Conservation (phyloP, 2,113 vertebrate genomes). For the Lagenorhynchus albirostris region DNA sequence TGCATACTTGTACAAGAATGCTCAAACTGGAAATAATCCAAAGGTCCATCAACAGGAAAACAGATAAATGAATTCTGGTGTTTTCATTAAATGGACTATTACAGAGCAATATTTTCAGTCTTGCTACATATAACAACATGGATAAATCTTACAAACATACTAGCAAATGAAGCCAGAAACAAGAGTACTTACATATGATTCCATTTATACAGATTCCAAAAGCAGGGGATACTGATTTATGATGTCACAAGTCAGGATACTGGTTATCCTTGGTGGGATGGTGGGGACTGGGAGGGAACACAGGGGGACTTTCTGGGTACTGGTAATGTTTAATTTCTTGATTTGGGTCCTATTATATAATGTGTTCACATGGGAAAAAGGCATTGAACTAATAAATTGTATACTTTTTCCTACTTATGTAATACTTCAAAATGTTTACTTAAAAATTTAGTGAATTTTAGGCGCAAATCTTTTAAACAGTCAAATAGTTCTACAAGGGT, state of each 20-base stretch:
- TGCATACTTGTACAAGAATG: neutral
- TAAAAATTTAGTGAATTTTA: conserved; percentile 21
- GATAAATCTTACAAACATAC: neutral
- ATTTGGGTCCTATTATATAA: neutral
- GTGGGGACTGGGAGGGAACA: neutral
- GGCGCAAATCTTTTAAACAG: neutral
- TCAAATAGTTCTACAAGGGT: neutral
- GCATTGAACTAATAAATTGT: neutral
- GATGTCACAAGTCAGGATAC: neutral
- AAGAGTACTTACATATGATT: neutral
- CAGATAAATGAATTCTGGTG: neutral
- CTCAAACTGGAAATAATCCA: neutral
- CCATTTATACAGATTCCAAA: neutral
- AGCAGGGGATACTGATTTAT: neutral
- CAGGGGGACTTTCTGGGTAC: neutral
- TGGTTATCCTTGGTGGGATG: neutral
- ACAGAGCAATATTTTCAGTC: neutral
- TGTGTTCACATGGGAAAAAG: neutral
- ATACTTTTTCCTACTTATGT: neutral
- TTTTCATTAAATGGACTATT: neutral
- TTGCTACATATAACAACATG: neutral
- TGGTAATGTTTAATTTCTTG: neutral
- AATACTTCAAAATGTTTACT: neutral
- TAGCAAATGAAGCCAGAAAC: neutral
- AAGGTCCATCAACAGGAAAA: neutral